Percentiles rank a stretch among this genome's conserved stretches.
These are phyloP conservation scores for Therioaphis trifolii DNA, from an alignment of 2,888 invertebrate genomes.

Conservation along the genomic window DNA sequence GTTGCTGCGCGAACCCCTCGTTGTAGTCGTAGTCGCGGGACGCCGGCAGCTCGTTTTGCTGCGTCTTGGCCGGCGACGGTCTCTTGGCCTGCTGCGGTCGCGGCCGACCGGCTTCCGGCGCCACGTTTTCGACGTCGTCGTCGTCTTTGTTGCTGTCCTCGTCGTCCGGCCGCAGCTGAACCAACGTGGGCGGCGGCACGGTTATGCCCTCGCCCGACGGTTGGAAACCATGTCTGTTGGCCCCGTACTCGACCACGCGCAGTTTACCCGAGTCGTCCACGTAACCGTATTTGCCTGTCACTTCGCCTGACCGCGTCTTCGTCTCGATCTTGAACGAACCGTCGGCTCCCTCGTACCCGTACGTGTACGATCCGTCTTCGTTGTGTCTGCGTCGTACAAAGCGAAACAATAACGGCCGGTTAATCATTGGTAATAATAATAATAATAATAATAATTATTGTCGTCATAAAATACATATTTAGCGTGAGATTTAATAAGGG, in stretches of 20 bases:
- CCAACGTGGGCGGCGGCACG: slow-evolving; percentile 72
- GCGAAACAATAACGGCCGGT: too few species aligned
- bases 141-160: slow-evolving; percentile 87
- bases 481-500: too few species aligned
- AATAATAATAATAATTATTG: too few species aligned
- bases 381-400: slow-evolving; percentile 82
- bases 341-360: slow-evolving; percentile 89
- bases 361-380: slow-evolving; percentile 90
- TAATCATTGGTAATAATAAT: too few species aligned
- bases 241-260: slow-evolving; percentile 88
- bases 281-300: slow-evolving; percentile 91
- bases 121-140: slow-evolving; percentile 87
- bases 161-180: slow-evolving; percentile 63
- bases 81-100: too few species aligned
- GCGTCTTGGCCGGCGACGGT: slow-evolving; percentile 55
- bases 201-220: slow-evolving; percentile 89
- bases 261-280: slow-evolving; percentile 84
- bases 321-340: slow-evolving; percentile 92
- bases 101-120: slow-evolving; percentile 67
- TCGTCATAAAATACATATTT: too few species aligned
- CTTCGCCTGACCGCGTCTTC: slow-evolving; percentile 82
- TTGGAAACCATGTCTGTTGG: slow-evolving; percentile 88
- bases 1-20: slow-evolving; percentile 64
- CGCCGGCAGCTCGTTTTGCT: slow-evolving; percentile 64
- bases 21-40: slow-evolving; percentile 66